Percentiles rank a stretch among this genome's conserved stretches.
Conservation (phyloP, 2,888 invertebrate genomes). For the Tenthredo distinguenda region DNA sequence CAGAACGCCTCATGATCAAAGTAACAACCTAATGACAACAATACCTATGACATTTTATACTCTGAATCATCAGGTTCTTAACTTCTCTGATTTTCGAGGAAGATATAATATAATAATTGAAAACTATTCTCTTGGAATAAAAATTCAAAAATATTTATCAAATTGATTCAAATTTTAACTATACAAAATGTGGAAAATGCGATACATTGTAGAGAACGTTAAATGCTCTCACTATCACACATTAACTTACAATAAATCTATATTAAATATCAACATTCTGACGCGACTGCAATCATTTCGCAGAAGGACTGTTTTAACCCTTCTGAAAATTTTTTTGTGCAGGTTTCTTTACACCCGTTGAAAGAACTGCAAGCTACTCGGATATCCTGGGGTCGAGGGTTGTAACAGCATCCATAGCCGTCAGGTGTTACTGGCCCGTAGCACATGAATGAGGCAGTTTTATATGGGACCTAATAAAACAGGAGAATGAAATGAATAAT, state of each 20-base stretch:
- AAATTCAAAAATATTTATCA: background rate
- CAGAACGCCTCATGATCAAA: no score
- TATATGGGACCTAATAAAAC: conserved; percentile 87
- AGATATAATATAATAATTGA: no score
- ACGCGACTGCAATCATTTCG: conserved; percentile 78
- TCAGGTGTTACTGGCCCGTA: conserved; percentile 93
- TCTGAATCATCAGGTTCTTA: no score
- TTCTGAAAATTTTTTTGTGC: conserved; percentile 78
- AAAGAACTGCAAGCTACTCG: conserved; percentile 82
- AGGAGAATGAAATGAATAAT: background rate
- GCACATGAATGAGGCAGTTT: conserved; percentile 91
- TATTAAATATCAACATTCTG: conserved; percentile 4
- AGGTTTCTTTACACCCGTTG: conserved; percentile 79
- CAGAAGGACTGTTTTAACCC: conserved; percentile 77
- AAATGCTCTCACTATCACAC: background rate
- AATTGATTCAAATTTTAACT: conserved; percentile 37
- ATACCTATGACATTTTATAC: no score
- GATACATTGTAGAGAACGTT: background rate
- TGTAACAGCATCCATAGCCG: conserved; percentile 97
- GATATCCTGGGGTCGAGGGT: conserved; percentile 85
- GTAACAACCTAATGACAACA: no score
- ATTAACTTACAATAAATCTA: background rate
- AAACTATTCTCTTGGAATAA: background rate
- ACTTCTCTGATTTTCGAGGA: no score
- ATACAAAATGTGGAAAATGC: conserved; percentile 46